phyloP scores from a whole-genome alignment of 2,113 vertebrate genomes.

The Phrynocephalus versicolor region DNA sequence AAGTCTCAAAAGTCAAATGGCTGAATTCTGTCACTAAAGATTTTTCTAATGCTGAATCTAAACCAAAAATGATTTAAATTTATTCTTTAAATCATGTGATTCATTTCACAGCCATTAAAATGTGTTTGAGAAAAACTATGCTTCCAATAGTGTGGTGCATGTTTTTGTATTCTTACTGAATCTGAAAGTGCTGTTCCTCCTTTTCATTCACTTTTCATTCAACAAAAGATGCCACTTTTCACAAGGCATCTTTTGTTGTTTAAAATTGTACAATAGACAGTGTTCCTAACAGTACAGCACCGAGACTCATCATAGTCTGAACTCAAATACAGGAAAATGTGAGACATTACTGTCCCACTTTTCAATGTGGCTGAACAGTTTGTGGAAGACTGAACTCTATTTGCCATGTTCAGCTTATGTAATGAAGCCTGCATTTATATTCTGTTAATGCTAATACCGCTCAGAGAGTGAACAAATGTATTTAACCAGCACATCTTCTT shows the following conservation, averaged over 20 bases:
- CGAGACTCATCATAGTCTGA: background rate
- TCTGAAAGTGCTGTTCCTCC: constrained; percentile 59
- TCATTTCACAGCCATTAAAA: constrained; percentile 48
- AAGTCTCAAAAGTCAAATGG: constrained; percentile 76
- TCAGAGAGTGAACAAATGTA: constrained; percentile 50
- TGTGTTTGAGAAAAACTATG: constrained; percentile 55
- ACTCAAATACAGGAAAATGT: constrained; percentile 1
- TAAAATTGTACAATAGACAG: rapidly evolving
- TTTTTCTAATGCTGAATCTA: constrained; percentile 59
- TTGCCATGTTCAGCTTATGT: constrained; percentile 63
- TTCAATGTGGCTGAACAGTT: constrained; percentile 24
- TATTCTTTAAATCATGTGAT: constrained; percentile 62
- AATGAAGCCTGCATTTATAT: constrained; percentile 63
- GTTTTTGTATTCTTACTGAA: constrained; percentile 38
- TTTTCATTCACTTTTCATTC: constrained; percentile 52
- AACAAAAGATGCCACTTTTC: constrained; percentile 14
- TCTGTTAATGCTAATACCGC: constrained; percentile 22
- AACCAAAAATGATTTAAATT: constrained; percentile 69
- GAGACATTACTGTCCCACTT: constrained; percentile 31
- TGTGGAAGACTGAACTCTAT: constrained; percentile 48
- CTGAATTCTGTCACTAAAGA: background rate
- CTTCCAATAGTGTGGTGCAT: constrained; percentile 60
- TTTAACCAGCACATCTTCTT: constrained; percentile 69
- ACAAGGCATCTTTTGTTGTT: background rate
- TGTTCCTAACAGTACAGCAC: constrained; percentile 36